Conservation (phyloP, 2,888 invertebrate species). For the Drosophila sordidapex region DNA sequence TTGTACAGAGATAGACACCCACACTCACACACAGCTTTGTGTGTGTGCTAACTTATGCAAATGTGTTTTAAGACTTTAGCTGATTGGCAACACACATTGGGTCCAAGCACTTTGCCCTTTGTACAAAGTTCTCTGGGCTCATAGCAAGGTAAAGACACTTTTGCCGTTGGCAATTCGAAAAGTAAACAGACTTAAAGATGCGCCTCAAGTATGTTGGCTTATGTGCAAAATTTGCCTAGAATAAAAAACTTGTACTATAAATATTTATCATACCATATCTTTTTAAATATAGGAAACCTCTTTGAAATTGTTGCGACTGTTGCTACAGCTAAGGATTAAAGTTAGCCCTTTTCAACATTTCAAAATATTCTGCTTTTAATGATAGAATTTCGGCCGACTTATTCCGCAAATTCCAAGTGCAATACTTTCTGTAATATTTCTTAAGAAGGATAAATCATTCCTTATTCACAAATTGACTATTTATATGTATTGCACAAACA, state of each 20-base stretch:
- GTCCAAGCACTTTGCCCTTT: slow-evolving; percentile 11
- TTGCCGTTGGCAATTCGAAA: slow-evolving; percentile 38
- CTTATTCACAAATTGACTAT: neutral
- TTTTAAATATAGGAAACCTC: neutral
- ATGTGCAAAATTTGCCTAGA: neutral
- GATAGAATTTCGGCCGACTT: no score
- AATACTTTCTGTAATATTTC: neutral
- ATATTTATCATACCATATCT: neutral
- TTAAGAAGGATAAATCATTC: neutral
- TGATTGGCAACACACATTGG: slow-evolving; percentile 67
- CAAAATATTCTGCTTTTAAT: neutral
- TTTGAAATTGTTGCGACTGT: neutral
- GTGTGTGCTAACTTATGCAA: slow-evolving; percentile 65
- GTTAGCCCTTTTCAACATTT: neutral
- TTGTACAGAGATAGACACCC: slow-evolving; percentile 15
- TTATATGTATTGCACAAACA: neutral
- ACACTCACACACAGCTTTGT: neutral
- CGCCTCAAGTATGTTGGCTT: neutral
- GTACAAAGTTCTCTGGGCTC: slow-evolving; percentile 7
- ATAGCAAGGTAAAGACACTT: slow-evolving; percentile 20
- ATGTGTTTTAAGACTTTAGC: slow-evolving; percentile 75
- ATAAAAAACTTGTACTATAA: neutral
- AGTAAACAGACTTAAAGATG: slow-evolving; percentile 8
- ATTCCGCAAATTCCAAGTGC: neutral
- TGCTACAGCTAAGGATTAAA: neutral